Evolutionary conservation across 2,888 invertebrate genomes (phyloP), one percentile per base, ranked within the genome.

Genomic region (Loripinus fragilis): DNA sequence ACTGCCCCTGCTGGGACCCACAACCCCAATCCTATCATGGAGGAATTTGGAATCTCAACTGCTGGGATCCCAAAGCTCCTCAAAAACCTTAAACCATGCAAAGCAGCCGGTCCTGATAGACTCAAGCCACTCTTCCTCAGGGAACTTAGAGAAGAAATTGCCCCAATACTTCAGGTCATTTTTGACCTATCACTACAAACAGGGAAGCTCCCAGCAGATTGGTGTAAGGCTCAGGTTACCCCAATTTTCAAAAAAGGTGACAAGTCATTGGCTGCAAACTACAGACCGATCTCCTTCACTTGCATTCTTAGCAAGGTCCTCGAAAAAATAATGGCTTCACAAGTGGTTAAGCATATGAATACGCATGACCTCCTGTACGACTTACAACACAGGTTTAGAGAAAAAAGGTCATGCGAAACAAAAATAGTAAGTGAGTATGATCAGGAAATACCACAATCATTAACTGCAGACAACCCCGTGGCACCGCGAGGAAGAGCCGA

Each of bases 241-340:
- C 55, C 55, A 2, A 55, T 55, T 55, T 55, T 55, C 25, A 55
- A 55, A 15, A 55, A 55, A 28, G 55, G 55, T 25, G 55, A 55
- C 23, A 55, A 55, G 55, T 55, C 55, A 2, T 12, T 7, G 25
- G 25, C 55, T n/a, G 55, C 55, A 10, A 55, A 55, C 55, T 55
- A 55, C 55, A 55, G 55, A 23, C 55, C 55, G 25, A 55, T 55
- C 23, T 55, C 55, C 28, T 28, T 55, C 23, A 55, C 55, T 7
- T 55, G 55, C 25, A 55, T 55, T 28, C 17, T 55, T 25, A 25
- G 28, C 55, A 55, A 55, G 25, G 3, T 55, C 3, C 5, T 55
- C 2, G 55, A 55, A 25, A 23, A 55, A 8, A 55, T 55, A 23
- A 28, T 48, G 3, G 48, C 55, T 8, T 55, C 28, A 2, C 23